A percentile compares a stretch with the other conserved stretches of the same genome.
These are phyloP conservation scores for Phyllotis vaccarum DNA, from an alignment of 2,797 vertebrate genomes.

Conservation along the genomic window DNA sequence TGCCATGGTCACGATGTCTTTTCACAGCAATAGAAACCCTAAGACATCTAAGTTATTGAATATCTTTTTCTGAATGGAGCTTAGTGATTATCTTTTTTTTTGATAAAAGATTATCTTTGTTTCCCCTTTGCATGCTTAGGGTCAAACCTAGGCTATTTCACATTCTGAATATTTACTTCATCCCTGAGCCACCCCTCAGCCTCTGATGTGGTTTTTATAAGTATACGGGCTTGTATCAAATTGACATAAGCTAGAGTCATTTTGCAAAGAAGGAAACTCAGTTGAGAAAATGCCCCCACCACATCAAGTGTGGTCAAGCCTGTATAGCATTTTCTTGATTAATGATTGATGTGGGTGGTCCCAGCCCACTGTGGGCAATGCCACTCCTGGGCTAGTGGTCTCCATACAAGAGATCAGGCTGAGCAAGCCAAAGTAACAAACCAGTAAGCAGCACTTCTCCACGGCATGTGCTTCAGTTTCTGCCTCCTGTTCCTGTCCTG, in stretches of 20 bases:
- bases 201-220: background rate
- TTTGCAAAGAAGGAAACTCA: background rate
- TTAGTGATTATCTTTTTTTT: background rate
- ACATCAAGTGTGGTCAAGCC: background rate
- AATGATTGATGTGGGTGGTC: background rate
- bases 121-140: background rate
- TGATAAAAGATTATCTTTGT: background rate
- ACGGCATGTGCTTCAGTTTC: background rate
- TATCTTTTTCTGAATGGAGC: no score
- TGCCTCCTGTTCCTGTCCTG: background rate
- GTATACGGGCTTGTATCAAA: background rate
- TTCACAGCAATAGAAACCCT: background rate
- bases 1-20: background rate
- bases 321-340: background rate
- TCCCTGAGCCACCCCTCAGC: background rate
- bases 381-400: background rate
- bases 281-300: background rate
- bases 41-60: background rate
- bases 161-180: background rate
- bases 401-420: background rate
- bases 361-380: background rate
- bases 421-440: background rate
- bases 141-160: background rate
- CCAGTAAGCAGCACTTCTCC: background rate
- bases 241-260: background rate